Base-by-base conservation (phyloP, 2,888 invertebrate species). In the Melikaiella ostensackeni region DNA sequence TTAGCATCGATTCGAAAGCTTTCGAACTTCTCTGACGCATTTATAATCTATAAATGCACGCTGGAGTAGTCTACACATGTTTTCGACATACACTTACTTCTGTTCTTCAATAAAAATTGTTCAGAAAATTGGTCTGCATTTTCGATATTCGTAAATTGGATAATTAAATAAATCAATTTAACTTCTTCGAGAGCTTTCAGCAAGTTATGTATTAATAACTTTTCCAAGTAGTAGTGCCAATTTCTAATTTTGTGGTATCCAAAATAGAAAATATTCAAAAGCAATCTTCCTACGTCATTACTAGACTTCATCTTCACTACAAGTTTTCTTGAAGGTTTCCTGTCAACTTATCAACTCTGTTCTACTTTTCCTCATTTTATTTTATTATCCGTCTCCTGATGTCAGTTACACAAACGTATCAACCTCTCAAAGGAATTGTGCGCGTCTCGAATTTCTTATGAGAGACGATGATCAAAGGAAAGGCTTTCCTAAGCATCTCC, bases 361-460 rank as follows among this genome's bases (percentile, higher is more conserved):
- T 66, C 19, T 46, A 46, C 46, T 4, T 24, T 50, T 70, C n/a
- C 24, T n/a, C 8, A n/a, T 70, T 21, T 70, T 70, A 50, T 70
- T 46, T 70, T 70, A 70, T 46, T 70, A 50, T 30, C 46, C 46
- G 30, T 50, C 24, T 50, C 30, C 19, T 46, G 66, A 70, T 46
- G 66, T 46, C 66, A 70, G 27, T 46, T 70, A 42, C 30, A 50
- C 27, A 30, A 30, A 3, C 27, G 24, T 42, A 46, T 70, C 66
- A 70, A 30, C 16, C 30, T 46, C 66, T 70, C 50, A 46, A 70
- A 70, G 66, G 46, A 70, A 70, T 42, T 19, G 46, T 46, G 19
- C 30, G 30, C 7, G 46, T 70, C 42, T 70, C 27, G 46, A 50
- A 33, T 50, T 50, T 70, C 30, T 70, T 27, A 66, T 27, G 24